A percentile compares a stretch with the other conserved stretches of the same genome.
Evolutionary conservation across 2,888 invertebrate species (phyloP).

Genomic region (Cheilosia urbana): DNA sequence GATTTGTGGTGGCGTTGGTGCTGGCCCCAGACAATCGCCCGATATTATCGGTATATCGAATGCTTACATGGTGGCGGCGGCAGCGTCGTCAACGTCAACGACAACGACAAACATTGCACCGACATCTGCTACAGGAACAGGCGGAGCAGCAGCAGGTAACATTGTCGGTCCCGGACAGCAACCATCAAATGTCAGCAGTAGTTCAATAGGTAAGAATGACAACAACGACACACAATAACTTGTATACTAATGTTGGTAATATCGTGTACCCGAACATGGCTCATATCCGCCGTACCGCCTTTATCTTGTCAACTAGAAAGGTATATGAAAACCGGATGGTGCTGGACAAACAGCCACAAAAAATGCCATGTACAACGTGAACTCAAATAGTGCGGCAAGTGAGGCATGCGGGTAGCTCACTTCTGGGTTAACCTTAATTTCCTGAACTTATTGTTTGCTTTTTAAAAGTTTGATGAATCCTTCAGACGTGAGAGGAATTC

Average conservation of each 20-base stretch:
- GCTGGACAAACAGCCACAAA: constrained; percentile 4
- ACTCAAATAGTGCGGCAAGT: constrained; percentile 10
- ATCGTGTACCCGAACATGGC: constrained; percentile 56
- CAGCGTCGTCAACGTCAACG: constrained; percentile 29
- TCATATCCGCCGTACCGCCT: constrained; percentile 42
- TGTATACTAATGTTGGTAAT: constrained; percentile 44
- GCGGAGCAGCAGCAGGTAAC: constrained; percentile 60
- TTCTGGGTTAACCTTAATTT: constrained; percentile 14
- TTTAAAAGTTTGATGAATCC: constrained; percentile 76
- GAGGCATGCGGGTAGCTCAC: background rate
- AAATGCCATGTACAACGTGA: constrained; percentile 28
- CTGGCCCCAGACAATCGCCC: constrained; percentile 81
- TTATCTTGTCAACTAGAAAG: constrained; percentile 68
- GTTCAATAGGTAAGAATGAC: constrained; percentile 77
- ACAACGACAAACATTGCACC: constrained; percentile 53
- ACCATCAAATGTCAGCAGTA: constrained; percentile 75
- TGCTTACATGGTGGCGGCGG: constrained; percentile 77
- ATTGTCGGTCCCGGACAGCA: constrained; percentile 75
- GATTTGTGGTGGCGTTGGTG: constrained; percentile 75
- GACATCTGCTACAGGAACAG: constrained; percentile 80
- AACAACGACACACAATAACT: constrained; percentile 77
- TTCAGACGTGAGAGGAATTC: constrained; percentile 72
- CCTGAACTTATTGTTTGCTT: constrained; percentile 64
- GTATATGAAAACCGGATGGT: constrained; percentile 42
- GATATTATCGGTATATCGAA: constrained; percentile 82